A percentile compares a stretch with the other conserved stretches of the same genome.
phyloP scores from a whole-genome alignment of 2,888 invertebrate genomes.

The Periphyllus acericola region DNA sequence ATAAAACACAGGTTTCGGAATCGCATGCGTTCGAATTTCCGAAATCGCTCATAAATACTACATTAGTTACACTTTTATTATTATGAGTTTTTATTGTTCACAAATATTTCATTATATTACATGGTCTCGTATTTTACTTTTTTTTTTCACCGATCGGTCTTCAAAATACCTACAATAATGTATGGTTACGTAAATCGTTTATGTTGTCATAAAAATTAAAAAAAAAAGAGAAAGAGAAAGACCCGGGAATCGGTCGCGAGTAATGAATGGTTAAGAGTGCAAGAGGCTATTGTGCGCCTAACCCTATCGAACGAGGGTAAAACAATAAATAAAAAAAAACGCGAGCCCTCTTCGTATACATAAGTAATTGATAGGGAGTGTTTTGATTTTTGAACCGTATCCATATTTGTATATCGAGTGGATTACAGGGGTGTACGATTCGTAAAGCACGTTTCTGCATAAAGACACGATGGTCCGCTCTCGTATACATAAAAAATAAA shows the following conservation, averaged over 20 bases:
- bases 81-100: conserved; percentile 26
- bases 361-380: conserved; percentile 46
- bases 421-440: neutral
- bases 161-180: conserved; percentile 20
- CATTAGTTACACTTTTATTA: conserved; percentile 57
- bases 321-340: conserved; percentile 33
- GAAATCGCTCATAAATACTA: conserved; percentile 44
- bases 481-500: neutral
- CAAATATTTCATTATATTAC: conserved; percentile 28
- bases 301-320: conserved; percentile 43
- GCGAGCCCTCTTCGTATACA: conserved; percentile 28
- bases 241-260: conserved; percentile 13
- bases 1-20: conserved; percentile 28
- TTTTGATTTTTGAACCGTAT: conserved; percentile 55
- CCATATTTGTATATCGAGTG: neutral
- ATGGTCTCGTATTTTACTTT: neutral
- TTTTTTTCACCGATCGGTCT: conserved; percentile 36
- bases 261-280: conserved; percentile 42
- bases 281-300: neutral
- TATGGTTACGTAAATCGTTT: conserved; percentile 53
- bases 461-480: neutral
- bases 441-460: neutral
- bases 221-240: conserved; percentile 20
- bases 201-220: conserved; percentile 55
- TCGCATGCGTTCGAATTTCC: conserved; percentile 2